Evolutionary conservation across 2,888 invertebrate species (phyloP), one percentile per base, ranked within the genome.

Genomic region (Meteorus cinctellus): DNA sequence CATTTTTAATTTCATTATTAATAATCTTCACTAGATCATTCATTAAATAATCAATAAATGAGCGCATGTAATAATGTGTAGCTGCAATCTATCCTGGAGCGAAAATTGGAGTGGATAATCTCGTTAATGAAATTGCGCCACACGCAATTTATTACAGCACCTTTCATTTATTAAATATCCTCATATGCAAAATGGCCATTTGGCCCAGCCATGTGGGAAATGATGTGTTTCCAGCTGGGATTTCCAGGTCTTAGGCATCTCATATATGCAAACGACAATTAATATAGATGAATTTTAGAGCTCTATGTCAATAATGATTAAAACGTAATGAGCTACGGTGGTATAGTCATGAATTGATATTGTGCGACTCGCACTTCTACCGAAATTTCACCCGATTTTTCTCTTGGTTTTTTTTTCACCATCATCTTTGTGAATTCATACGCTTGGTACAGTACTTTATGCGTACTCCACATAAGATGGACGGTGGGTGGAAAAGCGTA

Each of bases 131-230:
- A 55, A 19, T 55, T 55, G 55, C 19, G 19, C 8, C 55, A 55
- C 55, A 55, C 19, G 19, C 6, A 55, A 55, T 55, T 55, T 55
- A 55, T 55, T 55, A 55, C n/a, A 19, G 24, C 6, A 55, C 4
- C 41, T 19, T 19, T 55, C 19, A 55, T 55, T 55, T 55, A 55
- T 55, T 55, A 55, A 55, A 55, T 55, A 55, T 55, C n/a, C 19
- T 55, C 55, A 55, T 55, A 55, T 55, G 55, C 55, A 55, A 55
- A 55, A 19, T 24, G 55, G 55, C 55, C 24, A 55, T 55, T 55
- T 55, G 55, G 19, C 19, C 55, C 19, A 10, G 55, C 55, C 55
- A 55, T 55, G 55, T 55, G 55, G 55, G 55, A 55, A 55, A 55
- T 55, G 55, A 55, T 24, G 10, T n/a, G 55, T 19, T 55, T 55